phyloP scores from a whole-genome alignment of 2,797 vertebrate genomes.

The Argyrosomus regius region DNA sequence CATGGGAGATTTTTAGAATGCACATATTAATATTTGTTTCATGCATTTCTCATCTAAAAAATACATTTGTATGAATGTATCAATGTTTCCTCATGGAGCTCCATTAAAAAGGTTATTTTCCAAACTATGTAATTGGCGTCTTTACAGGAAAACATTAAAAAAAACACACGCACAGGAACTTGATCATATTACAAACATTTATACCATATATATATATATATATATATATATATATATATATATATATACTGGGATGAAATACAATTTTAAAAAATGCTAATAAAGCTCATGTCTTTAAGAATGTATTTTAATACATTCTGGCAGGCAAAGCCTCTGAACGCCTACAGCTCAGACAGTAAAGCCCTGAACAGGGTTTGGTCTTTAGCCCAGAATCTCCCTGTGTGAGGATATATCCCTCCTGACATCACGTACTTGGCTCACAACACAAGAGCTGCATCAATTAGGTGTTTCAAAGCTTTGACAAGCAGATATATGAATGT shows the following conservation, averaged over 20 bases:
- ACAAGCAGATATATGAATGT: neutral
- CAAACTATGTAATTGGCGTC: no score
- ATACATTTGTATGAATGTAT: neutral
- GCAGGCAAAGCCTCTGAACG: neutral
- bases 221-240: no score
- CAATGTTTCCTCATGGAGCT: neutral
- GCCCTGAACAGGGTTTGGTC: constrained; percentile 4
- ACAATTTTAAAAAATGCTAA: neutral
- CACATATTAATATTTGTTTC: neutral
- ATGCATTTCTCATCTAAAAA: neutral
- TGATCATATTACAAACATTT: neutral
- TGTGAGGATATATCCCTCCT: neutral
- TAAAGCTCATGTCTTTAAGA: neutral
- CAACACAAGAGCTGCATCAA: neutral
- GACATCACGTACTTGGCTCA: constrained; percentile 13
- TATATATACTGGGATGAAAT: neutral
- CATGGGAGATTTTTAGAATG: neutral
- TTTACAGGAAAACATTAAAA: neutral
- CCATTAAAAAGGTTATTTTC: no score
- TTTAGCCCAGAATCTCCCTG: constrained; percentile 13
- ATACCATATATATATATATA: no score
- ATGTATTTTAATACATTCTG: neutral
- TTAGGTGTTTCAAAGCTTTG: constrained; percentile 4
- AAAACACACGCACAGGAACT: neutral
- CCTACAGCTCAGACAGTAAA: neutral